Base-by-base conservation (phyloP, 2,113 vertebrate genomes). In the Chiloscyllium plagiosum region DNA sequence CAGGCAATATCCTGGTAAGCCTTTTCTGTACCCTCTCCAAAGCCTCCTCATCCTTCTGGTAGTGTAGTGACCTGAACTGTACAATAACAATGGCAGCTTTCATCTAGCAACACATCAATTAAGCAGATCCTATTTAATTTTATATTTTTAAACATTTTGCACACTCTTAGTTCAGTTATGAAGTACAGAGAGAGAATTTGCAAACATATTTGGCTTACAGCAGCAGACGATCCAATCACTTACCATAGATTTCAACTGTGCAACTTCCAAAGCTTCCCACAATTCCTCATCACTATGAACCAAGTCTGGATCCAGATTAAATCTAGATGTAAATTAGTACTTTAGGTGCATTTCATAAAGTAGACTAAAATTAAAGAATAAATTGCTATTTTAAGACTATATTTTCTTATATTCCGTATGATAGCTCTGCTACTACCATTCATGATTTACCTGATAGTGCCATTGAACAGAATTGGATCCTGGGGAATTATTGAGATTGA, bases 401-500 rank as follows among this genome's bases (percentile, higher is more conserved):
- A 47, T 47, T 33, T 65, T 15, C 12, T 29, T 66, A 7, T 29
- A 26, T 69, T 37, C 2, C 66, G 1, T 95, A 8, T 29, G 37
- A 70, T 50, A 95, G 0, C n/a, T 50, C 2, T 76, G 37, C 22
- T 33, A 24, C 37, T 94, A 7, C 66, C 26, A 22, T 50, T 4
- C 29, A 66, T 66, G 10, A 33, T 52, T 95, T 95, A 95, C 94
- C 94, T 95, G 94, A 95, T 52, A 17, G 94, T 72, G 69, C 94
- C 94, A 76, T 47, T 70, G 94, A 95, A 95, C 12, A 95, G 69
- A 95, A 95, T 52, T 72, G 94, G 94, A 76, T 95, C 94, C 94
- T 95, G 94, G 47, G 94, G 94, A 95, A 95, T 95, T 72, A 95
- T 72, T 95, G 94, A 72, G 42, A 95, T 95, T 95, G 94, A 24